Evolutionary conservation across 2,888 invertebrate species (phyloP).

Genomic region (Archips crataeganus): DNA sequence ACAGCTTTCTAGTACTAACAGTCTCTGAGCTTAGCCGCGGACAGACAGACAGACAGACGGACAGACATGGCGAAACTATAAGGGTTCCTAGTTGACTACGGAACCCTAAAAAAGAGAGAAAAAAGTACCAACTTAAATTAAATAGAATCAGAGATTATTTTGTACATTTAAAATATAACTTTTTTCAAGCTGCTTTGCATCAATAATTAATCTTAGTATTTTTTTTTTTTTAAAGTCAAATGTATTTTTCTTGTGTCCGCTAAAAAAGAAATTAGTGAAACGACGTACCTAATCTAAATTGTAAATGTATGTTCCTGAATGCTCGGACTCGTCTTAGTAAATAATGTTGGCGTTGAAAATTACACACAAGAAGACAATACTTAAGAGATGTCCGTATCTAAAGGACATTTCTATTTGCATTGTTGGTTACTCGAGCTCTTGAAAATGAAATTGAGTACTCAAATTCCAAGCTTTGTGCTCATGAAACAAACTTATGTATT

Average conservation of each 20-base stretch:
- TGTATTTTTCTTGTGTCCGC: background rate
- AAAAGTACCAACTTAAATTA: too few species aligned
- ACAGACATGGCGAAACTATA: too few species aligned
- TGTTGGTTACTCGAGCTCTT: background rate
- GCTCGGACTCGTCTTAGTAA: conserved; percentile 11
- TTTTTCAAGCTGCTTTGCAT: conserved; percentile 8
- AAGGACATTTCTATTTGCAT: background rate
- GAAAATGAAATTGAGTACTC: conserved; percentile 9
- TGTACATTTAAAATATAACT: background rate
- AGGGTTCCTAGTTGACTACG: too few species aligned
- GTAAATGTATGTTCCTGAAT: conserved; percentile 30
- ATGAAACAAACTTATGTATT: background rate
- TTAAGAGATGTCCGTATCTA: conserved; percentile 2
- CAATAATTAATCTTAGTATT: conserved; percentile 8
- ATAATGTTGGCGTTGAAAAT: conserved; percentile 10
- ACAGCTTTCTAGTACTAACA: too few species aligned
- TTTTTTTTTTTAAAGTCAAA: conserved; percentile 8
- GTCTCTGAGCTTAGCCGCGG: too few species aligned
- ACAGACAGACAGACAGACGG: too few species aligned
- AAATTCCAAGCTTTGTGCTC: background rate
- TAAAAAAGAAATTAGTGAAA: conserved; percentile 12
- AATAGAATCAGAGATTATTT: too few species aligned
- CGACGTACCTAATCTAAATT: conserved; percentile 30
- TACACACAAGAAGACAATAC: conserved; percentile 9
- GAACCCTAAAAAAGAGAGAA: too few species aligned